Evolutionary conservation across 2,888 invertebrate genomes (phyloP).

Genomic region (Iphiclides podalirius): DNA sequence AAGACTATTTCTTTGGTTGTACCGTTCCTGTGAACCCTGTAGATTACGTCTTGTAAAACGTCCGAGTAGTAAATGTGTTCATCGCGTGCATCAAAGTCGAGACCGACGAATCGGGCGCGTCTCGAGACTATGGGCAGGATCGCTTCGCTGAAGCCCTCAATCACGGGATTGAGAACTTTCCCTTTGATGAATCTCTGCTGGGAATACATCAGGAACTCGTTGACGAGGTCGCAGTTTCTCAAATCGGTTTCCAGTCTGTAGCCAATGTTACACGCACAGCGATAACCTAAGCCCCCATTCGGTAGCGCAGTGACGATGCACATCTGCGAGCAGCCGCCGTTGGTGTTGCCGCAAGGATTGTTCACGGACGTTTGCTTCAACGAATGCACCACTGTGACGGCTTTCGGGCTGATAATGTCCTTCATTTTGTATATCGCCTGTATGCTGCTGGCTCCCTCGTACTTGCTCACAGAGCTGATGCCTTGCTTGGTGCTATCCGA

Average conservation of each 20-base stretch:
- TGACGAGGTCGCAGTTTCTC: conserved; percentile 88
- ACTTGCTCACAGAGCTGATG: conserved; percentile 92
- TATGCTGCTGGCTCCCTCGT: conserved; percentile 88
- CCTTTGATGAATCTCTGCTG: conserved; percentile 98
- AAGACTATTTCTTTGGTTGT: conserved; percentile 92
- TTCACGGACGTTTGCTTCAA: conserved; percentile 86
- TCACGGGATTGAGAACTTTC: conserved; percentile 91
- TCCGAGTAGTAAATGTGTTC: conserved; percentile 98
- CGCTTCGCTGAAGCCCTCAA: conserved; percentile 96
- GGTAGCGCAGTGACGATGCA: conserved; percentile 92
- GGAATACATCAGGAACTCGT: conserved; percentile 96
- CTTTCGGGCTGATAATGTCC: conserved; percentile 90
- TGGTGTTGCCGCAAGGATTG: conserved; percentile 92
- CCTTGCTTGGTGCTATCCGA: conserved; percentile 95
- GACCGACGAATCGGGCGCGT: conserved; percentile 94
- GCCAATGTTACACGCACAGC: conserved; percentile 96
- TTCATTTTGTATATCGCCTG: conserved; percentile 89
- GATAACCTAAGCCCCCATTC: conserved; percentile 87
- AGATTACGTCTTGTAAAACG: conserved; percentile 96
- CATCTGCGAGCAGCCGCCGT: conserved; percentile 95
- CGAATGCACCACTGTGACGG: conserved; percentile 89
- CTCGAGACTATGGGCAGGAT: conserved; percentile 96
- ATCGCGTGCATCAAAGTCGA: conserved; percentile 95
- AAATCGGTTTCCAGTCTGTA: conserved; percentile 87
- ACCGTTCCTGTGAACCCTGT: conserved; percentile 89